These are phyloP conservation scores for Andrena marginata DNA, from an alignment of 2,888 invertebrate species.

Conservation along the genomic window DNA sequence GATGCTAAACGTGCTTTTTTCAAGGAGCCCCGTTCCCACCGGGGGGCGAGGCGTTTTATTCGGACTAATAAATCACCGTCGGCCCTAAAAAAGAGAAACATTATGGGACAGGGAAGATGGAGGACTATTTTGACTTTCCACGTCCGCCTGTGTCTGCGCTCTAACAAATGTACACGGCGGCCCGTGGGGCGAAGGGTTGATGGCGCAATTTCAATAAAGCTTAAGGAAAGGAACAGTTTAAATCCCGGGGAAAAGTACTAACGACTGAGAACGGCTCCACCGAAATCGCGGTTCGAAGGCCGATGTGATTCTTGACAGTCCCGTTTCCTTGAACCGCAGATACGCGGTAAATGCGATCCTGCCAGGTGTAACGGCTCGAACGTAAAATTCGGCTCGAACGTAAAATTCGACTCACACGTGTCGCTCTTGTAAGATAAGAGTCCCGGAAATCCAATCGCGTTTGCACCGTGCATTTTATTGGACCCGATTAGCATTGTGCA, in stretches of 20 bases:
- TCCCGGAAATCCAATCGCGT: slow-evolving; percentile 6
- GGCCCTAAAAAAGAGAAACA: background rate
- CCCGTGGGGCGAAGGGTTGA: slow-evolving; percentile 7
- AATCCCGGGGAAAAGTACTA: slow-evolving; percentile 41
- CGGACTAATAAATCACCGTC: slow-evolving; percentile 48
- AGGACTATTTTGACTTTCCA: slow-evolving; percentile 18
- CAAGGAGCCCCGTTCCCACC: slow-evolving; percentile 2
- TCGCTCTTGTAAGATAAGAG: slow-evolving; percentile 28
- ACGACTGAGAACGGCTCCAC: slow-evolving; percentile 30
- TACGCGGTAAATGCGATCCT: slow-evolving; percentile 42
- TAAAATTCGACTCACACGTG: slow-evolving; percentile 32
- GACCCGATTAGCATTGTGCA: too few species aligned
- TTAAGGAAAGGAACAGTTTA: slow-evolving; percentile 25
- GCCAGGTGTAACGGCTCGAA: slow-evolving; percentile 23
- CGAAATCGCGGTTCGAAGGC: slow-evolving; percentile 22
- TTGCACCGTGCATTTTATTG: background rate
- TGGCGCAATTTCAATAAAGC: slow-evolving; percentile 51
- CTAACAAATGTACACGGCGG: slow-evolving; percentile 26
- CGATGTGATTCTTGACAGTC: slow-evolving; percentile 44
- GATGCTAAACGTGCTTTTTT: slow-evolving; percentile 37
- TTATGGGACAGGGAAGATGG: background rate
- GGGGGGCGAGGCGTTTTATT: slow-evolving; percentile 28
- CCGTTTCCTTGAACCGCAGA: slow-evolving; percentile 17
- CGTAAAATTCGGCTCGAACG: slow-evolving; percentile 25
- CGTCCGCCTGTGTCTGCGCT: background rate